Percentiles rank a stretch among this genome's conserved stretches.
phyloP scores from a whole-genome alignment of 2,888 invertebrate genomes.

The Apamea monoglypha region DNA sequence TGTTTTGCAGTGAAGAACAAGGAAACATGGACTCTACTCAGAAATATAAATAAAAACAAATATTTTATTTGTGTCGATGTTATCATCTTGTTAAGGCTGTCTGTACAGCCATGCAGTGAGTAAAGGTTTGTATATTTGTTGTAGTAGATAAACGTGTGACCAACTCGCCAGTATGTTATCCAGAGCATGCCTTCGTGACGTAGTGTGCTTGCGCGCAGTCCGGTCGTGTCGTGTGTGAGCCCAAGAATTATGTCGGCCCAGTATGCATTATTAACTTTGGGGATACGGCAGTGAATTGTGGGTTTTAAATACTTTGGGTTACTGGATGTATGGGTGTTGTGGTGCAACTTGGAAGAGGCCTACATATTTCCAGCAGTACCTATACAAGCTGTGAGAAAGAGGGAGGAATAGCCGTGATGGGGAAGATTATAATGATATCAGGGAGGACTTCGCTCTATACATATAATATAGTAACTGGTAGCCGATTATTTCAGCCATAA shows the following conservation, averaged over 20 bases:
- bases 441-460: not conserved
- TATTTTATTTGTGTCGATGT: no score
- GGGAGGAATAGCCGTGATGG: not conserved
- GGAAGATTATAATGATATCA: not conserved
- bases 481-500: not conserved
- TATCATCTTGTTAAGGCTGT: no score
- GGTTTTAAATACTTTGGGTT: conserved; percentile 1
- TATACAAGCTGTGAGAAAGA: not conserved
- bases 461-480: not conserved
- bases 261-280: conserved; percentile 21
- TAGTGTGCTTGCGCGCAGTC: conserved; percentile 30
- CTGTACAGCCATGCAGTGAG: not conserved
- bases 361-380: not conserved
- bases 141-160: conserved; percentile 5
- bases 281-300: conserved; percentile 7
- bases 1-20: not conserved
- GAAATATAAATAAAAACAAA: no score
- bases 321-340: no score
- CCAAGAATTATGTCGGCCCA: conserved; percentile 33
- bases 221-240: conserved; percentile 27
- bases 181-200: conserved; percentile 42
- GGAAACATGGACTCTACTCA: not conserved
- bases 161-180: conserved; percentile 31
- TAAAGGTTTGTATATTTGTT: not conserved
- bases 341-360: not conserved